Evolutionary conservation across 2,888 invertebrate genomes (phyloP).

Genomic region (Hofmannophila pseudospretella): DNA sequence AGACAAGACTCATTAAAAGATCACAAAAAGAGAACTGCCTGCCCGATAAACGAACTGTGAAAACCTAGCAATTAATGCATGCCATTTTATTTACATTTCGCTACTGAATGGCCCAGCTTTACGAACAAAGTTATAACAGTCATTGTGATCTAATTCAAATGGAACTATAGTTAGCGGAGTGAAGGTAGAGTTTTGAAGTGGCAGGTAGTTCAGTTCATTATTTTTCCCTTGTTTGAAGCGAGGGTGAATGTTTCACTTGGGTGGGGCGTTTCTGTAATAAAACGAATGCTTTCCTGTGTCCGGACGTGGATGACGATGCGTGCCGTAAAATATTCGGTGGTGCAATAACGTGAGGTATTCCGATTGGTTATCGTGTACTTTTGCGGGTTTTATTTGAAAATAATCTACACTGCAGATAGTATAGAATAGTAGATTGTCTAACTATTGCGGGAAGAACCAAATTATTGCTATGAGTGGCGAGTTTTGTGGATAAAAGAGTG

Average conservation of each 20-base stretch:
- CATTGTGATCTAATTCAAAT: constrained; percentile 18
- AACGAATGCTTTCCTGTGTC: constrained; percentile 56
- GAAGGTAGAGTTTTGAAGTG: constrained; percentile 25
- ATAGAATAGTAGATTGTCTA: too few species aligned
- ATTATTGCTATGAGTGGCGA: too few species aligned
- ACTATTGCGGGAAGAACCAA: too few species aligned
- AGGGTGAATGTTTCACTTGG: constrained; percentile 48
- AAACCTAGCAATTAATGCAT: constrained; percentile 64
- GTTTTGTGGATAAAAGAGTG: too few species aligned
- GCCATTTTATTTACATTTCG: constrained; percentile 58
- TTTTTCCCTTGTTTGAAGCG: constrained; percentile 29
- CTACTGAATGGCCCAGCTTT: constrained; percentile 24
- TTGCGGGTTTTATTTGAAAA: too few species aligned
- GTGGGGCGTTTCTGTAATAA: constrained; percentile 58
- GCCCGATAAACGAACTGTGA: constrained; percentile 53
- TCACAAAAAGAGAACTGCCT: constrained; percentile 28
- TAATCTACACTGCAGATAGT: too few species aligned
- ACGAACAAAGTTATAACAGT: constrained; percentile 22
- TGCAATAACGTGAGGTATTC: constrained; percentile 5
- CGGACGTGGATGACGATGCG: constrained; percentile 46
- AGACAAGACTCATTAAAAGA: constrained; percentile 29
- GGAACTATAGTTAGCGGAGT: constrained; percentile 17
- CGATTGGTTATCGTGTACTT: too few species aligned
- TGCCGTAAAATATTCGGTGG: constrained; percentile 31
- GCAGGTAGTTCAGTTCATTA: constrained; percentile 17